Evolutionary conservation across 1,140 invertebrate genomes (phyloP).

Genomic region (Lordiphosa clarofinis): DNA sequence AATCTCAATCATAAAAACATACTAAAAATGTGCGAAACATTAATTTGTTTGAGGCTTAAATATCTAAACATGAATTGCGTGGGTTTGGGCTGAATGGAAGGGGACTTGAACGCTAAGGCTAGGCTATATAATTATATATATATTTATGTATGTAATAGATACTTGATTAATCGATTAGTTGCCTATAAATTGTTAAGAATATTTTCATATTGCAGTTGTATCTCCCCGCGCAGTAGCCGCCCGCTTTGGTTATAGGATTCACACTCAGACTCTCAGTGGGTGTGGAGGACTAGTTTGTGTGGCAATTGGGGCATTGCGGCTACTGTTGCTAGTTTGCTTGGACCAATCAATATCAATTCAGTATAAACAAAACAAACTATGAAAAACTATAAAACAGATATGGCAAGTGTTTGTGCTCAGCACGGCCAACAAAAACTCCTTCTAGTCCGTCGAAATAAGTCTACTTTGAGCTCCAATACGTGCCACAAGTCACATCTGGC

Average conservation of each 20-base stretch:
- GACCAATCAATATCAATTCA: conserved; percentile 34
- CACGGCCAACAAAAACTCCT: conserved; percentile 50
- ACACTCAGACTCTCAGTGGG: conserved; percentile 31
- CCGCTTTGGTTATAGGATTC: conserved; percentile 42
- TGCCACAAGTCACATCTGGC: conserved; percentile 18
- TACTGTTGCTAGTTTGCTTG: conserved; percentile 72
- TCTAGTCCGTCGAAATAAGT: conserved; percentile 73
- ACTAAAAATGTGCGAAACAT: conserved; percentile 15
- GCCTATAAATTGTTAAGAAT: conserved; percentile 54
- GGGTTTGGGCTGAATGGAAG: conserved; percentile 12
- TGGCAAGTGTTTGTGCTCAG: conserved; percentile 59
- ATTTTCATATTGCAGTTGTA: conserved; percentile 58
- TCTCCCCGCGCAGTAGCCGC: conserved; percentile 59
- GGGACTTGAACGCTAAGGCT: conserved; percentile 38
- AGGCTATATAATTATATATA: conserved; percentile 61
- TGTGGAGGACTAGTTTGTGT: conserved; percentile 68
- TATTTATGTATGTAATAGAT: conserved; percentile 12
- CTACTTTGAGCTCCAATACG: conserved; percentile 78
- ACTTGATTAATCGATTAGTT: conserved; percentile 68
- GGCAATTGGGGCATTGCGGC: conserved; percentile 44
- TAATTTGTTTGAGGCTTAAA: conserved; percentile 47
- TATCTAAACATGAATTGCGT: conserved; percentile 46
- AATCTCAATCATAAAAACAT: conserved; percentile 37
- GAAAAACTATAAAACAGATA: conserved; percentile 59
- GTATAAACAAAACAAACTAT: conserved; percentile 33